A percentile compares a stretch with the other conserved stretches of the same genome.
Conservation (phyloP, 2,797 vertebrate genomes). For the Macropodus opercularis region DNA sequence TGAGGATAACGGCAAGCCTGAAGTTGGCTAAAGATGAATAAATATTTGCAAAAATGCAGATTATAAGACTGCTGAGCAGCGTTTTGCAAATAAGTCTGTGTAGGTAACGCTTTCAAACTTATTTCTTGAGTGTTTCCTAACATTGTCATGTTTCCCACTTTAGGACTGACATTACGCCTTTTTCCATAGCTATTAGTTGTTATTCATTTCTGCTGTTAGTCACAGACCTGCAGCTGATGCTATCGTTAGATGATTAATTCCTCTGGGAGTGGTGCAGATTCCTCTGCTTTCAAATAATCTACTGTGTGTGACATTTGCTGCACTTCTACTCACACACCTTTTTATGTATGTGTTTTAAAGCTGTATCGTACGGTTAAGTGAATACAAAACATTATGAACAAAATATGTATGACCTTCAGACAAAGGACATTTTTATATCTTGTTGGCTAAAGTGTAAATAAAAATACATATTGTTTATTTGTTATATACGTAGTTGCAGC, state of each 20-base stretch:
- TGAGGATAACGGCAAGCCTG: conserved; percentile 62
- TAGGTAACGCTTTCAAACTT: background rate
- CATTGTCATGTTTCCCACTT: too few relatives aligned
- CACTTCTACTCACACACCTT: background rate
- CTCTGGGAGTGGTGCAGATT: conserved; percentile 12
- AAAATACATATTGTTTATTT: too few relatives aligned
- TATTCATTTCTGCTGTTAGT: too few relatives aligned
- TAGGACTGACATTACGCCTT: background rate
- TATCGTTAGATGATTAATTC: conserved; percentile 21
- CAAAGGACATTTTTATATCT: too few relatives aligned
- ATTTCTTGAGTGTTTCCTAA: background rate
- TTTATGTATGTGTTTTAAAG: too few relatives aligned
- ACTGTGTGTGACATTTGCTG: conserved; percentile 30
- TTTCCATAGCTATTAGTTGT: background rate
- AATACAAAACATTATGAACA: too few relatives aligned
- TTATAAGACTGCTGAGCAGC: background rate
- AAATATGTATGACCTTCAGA: too few relatives aligned
- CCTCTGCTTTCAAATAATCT: conserved; percentile 25
- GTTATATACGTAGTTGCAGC: too few relatives aligned
- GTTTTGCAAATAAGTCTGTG: background rate
- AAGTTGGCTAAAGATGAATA: background rate
- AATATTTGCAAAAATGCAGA: conserved; percentile 8
- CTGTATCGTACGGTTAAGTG: background rate
- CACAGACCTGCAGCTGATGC: background rate
- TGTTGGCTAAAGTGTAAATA: too few relatives aligned